Conservation (phyloP, 2,113 vertebrate genomes). For the Seriola dumerili region DNA sequence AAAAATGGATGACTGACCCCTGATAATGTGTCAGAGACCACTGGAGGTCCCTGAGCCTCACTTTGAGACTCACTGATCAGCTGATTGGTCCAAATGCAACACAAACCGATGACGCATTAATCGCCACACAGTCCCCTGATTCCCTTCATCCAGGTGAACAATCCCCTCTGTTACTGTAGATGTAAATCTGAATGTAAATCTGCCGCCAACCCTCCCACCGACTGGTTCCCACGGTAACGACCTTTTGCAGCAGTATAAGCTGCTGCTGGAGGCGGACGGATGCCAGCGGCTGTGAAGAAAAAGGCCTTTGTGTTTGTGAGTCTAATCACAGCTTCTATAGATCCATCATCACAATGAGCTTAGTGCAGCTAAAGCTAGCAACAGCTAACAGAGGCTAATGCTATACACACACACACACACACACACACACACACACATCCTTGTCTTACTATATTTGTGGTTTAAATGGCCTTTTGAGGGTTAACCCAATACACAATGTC, state of each 20-base stretch:
- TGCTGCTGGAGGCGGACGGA: background rate
- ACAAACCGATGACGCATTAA: background rate
- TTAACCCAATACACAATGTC: too few species aligned
- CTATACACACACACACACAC: background rate
- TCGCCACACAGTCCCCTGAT: background rate
- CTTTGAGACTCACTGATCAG: background rate
- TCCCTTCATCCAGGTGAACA: background rate
- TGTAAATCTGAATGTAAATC: conserved; percentile 14
- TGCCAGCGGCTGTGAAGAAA: background rate
- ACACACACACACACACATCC: conserved; percentile 11
- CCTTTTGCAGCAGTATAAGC: background rate
- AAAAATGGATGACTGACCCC: too few species aligned
- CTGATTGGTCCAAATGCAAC: background rate
- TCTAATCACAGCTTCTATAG: conserved; percentile 34
- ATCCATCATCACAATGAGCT: conserved; percentile 30
- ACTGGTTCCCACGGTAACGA: background rate
- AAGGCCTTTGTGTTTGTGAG: conserved; percentile 35
- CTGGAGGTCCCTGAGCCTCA: background rate
- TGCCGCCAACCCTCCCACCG: background rate
- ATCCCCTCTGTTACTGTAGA: background rate
- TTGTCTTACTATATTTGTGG: too few species aligned
- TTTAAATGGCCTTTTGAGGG: too few species aligned
- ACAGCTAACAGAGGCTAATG: background rate
- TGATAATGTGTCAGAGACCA: background rate
- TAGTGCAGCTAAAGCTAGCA: conserved; percentile 1